Conservation (phyloP, 1,140 invertebrate genomes). For the Caenorhabditis elegans region WBcel235 BX284605.5:9064501-9065000, state of each 20-base stretch:
- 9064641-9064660: neutral
- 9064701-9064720: neutral
- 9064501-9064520: neutral
- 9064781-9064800: neutral
- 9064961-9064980: no score
- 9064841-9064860: no score
- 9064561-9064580: conserved; percentile 1
- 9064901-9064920: no score
- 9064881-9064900: no score
- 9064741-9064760: neutral
- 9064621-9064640: neutral
- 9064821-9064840: no score
- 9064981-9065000: no score
- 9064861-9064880: no score
- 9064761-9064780: neutral
- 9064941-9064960: no score
- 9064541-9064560: neutral
- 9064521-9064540: conserved; percentile 19
- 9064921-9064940: no score
- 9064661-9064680: neutral
- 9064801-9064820: neutral
- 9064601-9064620: neutral
- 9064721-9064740: neutral
- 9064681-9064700: neutral
- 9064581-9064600: conserved; percentile 1